Evolutionary conservation across 2,797 vertebrate species (phyloP).

Genomic region (Lemur catta): DNA sequence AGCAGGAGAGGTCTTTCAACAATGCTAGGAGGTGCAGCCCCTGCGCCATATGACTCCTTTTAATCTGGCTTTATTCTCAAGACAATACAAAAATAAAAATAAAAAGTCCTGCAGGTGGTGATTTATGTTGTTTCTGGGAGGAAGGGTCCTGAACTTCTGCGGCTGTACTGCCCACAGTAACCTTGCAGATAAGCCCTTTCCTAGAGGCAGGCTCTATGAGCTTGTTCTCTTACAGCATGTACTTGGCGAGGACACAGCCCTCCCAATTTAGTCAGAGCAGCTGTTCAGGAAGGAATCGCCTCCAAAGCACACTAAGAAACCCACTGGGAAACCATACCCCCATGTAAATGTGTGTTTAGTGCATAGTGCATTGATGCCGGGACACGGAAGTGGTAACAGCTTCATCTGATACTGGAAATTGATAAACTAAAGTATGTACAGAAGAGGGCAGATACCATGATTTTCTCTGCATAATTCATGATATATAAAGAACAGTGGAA

Average conservation of each 20-base stretch:
- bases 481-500: not conserved
- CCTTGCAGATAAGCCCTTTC: slow-evolving; percentile 52
- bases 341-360: not conserved
- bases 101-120: not conserved
- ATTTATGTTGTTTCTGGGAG: not conserved
- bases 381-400: not conserved
- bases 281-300: slow-evolving; percentile 73
- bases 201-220: slow-evolving; percentile 3
- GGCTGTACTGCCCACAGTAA: not conserved
- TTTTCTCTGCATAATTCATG: not conserved
- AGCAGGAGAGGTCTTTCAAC: not conserved
- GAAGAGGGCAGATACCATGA: not conserved
- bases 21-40: not conserved
- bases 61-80: not conserved
- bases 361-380: not conserved
- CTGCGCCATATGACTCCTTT: not conserved
- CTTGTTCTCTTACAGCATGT: slow-evolving; percentile 72
- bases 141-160: not conserved
- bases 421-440: not conserved
- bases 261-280: slow-evolving; percentile 74
- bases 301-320: slow-evolving; percentile 55
- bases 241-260: slow-evolving; percentile 67
- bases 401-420: not conserved
- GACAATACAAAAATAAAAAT: not conserved
- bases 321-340: slow-evolving; percentile 33